phyloP scores from a whole-genome alignment of 2,797 vertebrate genomes.

The Onychomys leucogaster region DNA sequence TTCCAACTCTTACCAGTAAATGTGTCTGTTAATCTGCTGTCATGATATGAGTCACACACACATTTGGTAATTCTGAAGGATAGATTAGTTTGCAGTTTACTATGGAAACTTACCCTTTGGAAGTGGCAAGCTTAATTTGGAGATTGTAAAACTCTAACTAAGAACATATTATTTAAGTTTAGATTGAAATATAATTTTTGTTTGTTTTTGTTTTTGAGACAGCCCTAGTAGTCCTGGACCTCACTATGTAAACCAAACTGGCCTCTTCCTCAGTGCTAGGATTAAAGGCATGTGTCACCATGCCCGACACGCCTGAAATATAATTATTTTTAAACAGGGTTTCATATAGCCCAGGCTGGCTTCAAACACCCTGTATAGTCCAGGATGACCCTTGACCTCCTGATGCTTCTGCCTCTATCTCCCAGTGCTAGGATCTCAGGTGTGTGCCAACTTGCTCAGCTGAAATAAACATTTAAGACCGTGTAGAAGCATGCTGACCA shows the following conservation, averaged over 20 bases:
- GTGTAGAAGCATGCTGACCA: not conserved
- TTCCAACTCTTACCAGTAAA: not conserved
- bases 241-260: not conserved
- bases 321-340: not conserved
- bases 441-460: not conserved
- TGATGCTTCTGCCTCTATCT: not conserved
- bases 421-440: not conserved
- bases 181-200: not conserved
- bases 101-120: not conserved
- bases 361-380: not conserved
- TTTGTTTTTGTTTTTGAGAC: not conserved
- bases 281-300: not conserved
- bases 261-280: not conserved
- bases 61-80: not conserved
- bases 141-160: not conserved
- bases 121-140: not conserved
- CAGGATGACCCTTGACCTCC: not conserved
- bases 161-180: constrained; percentile 1
- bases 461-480: not conserved
- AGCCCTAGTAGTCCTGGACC: not conserved
- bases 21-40: not conserved
- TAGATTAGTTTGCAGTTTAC: not conserved
- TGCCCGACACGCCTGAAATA: not conserved
- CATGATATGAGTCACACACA: not conserved
- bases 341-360: not conserved